Evolutionary conservation across 2,797 vertebrate genomes (phyloP), one percentile per base, ranked within the genome.

Genomic region (Oreochromis grahami): DNA sequence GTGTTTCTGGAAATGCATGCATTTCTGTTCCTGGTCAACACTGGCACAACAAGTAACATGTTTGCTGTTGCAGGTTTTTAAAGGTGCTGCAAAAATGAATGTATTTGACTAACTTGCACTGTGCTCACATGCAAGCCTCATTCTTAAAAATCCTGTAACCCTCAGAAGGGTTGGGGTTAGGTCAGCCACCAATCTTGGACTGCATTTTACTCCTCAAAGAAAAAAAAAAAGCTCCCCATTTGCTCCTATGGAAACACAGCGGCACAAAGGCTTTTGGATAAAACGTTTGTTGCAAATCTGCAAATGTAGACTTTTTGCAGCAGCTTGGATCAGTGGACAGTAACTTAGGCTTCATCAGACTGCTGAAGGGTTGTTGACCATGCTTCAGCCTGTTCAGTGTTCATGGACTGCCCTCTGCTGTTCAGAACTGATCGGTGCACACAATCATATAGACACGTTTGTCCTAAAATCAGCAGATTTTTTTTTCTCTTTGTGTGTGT

Each of bases 401-500:
- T 83, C 76, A 82, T 24, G 6, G 70, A 86, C 84, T 58, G 36
- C 93, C 94, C 91, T 91, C 95, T 94, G 58, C 78, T 95, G 95
- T 50, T 80, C 3, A 24, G 1, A 60, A 17, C 4, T 2, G 6
- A n/a, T 72, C n/a, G 86, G 1, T 92, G 72, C 93, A 93, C 6
- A 19, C 45, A 32, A 52, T 41, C 24, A n/a, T 15, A 29, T 3
- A 5, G 48, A 55, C 32, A 7, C 32, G 1, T 45, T 24, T 38
- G 15, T 76, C 43, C 34, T 48, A 41, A 79, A 87, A 79, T 58
- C 63, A 80, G 83, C 83, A 41, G 36, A 13, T 38, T 68, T 21
- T 68, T 14, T 41, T 13, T 4, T 0, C n/a, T n/a, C n/a, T n/a
- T 81, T 81, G 43, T 45, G 79, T 78, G 86, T 81, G 52, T 72